phyloP scores from a whole-genome alignment of 2,888 invertebrate genomes.

The Ligdia adustata region DNA sequence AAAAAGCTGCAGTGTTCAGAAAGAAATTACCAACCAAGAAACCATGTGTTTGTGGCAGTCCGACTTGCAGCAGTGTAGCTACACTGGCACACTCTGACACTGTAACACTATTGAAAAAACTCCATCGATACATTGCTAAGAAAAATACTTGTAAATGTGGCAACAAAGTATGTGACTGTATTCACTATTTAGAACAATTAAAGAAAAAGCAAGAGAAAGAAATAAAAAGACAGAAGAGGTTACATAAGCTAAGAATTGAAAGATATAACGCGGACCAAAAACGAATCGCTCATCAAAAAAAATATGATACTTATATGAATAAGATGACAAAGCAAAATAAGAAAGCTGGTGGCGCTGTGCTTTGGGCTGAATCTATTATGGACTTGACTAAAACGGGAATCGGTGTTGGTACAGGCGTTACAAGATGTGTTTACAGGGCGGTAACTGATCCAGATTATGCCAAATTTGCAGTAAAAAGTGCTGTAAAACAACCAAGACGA shows the following conservation, averaged over 20 bases:
- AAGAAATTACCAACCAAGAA: neutral
- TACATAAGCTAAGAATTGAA: neutral
- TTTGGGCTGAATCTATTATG: constrained; percentile 7
- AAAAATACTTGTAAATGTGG: neutral
- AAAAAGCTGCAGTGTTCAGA: neutral
- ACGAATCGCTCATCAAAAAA: neutral
- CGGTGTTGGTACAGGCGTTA: neutral
- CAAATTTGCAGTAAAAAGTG: neutral
- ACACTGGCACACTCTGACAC: neutral
- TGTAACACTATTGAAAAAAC: neutral
- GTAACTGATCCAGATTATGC: neutral
- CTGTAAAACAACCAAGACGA: neutral
- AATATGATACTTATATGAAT: constrained; percentile 6
- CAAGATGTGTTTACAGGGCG: neutral
- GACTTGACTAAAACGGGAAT: neutral
- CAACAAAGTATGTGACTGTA: neutral
- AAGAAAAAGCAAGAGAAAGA: neutral
- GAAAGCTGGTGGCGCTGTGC: neutral
- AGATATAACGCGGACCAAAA: neutral
- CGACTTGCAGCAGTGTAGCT: neutral
- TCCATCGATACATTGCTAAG: neutral
- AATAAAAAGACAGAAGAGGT: neutral
- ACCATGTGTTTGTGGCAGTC: constrained; percentile 1
- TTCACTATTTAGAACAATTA: neutral
- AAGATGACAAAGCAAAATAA: neutral